Percentiles rank a stretch among this genome's conserved stretches.
phyloP scores from a whole-genome alignment of 1,140 invertebrate species.

The Centruroides vittatus region DNA sequence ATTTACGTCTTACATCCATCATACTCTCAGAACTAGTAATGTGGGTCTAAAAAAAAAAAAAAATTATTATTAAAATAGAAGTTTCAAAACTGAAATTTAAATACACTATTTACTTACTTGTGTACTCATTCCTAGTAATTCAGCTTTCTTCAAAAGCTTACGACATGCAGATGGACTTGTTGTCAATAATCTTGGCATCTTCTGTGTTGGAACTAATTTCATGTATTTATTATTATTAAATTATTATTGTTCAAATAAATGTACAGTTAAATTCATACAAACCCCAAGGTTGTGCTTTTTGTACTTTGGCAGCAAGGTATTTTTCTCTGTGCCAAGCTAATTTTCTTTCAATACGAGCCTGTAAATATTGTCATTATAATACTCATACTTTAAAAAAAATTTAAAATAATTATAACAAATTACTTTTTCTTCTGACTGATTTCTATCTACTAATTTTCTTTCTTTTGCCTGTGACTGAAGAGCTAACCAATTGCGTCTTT shows the following conservation, averaged over 20 bases:
- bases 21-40: slow-evolving; percentile 39
- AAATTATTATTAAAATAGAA: slow-evolving; percentile 29
- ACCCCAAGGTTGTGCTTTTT: slow-evolving; percentile 59
- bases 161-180: slow-evolving; percentile 79
- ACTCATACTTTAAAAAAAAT: not conserved
- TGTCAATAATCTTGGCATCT: slow-evolving; percentile 76
- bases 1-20: slow-evolving; percentile 75
- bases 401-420: slow-evolving; percentile 14
- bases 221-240: not conserved
- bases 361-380: too few relatives aligned
- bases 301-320: slow-evolving; percentile 41
- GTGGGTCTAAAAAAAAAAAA: slow-evolving; percentile 29
- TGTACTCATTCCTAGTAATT: slow-evolving; percentile 61
- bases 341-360: slow-evolving; percentile 32
- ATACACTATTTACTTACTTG: slow-evolving; percentile 1
- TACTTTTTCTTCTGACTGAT: slow-evolving; percentile 24
- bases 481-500: slow-evolving; percentile 73
- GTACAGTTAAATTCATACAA: slow-evolving; percentile 38
- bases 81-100: not conserved
- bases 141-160: slow-evolving; percentile 67
- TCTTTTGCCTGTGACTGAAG: slow-evolving; percentile 65
- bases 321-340: slow-evolving; percentile 32
- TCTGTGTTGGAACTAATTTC: slow-evolving; percentile 43
- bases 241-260: not conserved
- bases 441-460: slow-evolving; percentile 15